Conservation (phyloP, 2,888 invertebrate genomes). For the Lasius fuliginosus region DNA sequence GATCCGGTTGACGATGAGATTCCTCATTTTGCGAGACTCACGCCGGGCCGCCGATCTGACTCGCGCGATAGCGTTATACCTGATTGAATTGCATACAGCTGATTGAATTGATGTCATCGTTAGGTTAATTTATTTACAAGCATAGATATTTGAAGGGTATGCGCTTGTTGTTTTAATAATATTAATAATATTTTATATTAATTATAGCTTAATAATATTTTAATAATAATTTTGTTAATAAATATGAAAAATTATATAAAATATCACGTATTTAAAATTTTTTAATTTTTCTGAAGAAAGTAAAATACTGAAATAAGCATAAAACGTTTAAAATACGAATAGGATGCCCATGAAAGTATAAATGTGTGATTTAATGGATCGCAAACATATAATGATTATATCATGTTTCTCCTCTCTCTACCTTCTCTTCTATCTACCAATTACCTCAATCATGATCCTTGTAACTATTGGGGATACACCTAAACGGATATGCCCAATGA, state of each 20-base stretch:
- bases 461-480: slow-evolving; percentile 28
- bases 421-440: slow-evolving; percentile 35
- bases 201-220: too few relatives aligned
- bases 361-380: slow-evolving; percentile 43
- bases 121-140: background rate
- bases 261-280: background rate
- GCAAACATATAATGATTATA: slow-evolving; percentile 35
- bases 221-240: background rate
- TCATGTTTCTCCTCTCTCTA: slow-evolving; percentile 34
- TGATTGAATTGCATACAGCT: slow-evolving; percentile 34
- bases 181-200: background rate
- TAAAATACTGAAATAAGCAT: background rate
- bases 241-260: background rate
- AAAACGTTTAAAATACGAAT: slow-evolving; percentile 14
- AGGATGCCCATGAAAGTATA: slow-evolving; percentile 22
- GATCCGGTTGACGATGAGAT: slow-evolving; percentile 72
- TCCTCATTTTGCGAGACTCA: slow-evolving; percentile 80
- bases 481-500: slow-evolving; percentile 18
- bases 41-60: slow-evolving; percentile 67
- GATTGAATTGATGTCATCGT: slow-evolving; percentile 27
- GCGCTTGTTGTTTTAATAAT: background rate
- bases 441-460: slow-evolving; percentile 24
- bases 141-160: background rate
- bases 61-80: slow-evolving; percentile 44
- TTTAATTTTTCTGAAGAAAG: background rate